Evolutionary conservation across 37 sponge, comb jelly and placozoan genomes (phyloP).

Genomic region (Petrosia ficiformis): DNA sequence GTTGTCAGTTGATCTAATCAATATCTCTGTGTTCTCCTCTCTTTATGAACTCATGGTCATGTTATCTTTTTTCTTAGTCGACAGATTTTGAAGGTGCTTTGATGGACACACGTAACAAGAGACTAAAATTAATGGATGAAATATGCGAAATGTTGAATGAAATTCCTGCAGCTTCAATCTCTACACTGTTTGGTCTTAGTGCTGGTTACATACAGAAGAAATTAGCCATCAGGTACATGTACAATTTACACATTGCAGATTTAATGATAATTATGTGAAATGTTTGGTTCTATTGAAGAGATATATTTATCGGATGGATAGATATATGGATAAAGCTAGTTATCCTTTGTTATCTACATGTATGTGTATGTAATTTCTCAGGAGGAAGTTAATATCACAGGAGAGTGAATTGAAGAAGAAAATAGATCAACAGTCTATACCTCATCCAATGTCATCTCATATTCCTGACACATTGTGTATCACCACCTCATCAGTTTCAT

Average conservation of each 20-base stretch:
- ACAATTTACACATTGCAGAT: background rate
- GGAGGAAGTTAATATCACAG: constrained; percentile 19
- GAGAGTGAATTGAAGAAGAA: constrained; percentile 22
- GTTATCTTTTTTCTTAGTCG: no score
- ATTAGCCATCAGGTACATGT: constrained; percentile 44
- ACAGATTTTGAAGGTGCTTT: background rate
- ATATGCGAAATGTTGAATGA: constrained; percentile 46
- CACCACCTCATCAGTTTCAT: no score
- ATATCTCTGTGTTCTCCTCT: no score
- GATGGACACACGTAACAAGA: constrained; percentile 7
- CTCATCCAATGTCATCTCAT: background rate
- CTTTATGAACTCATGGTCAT: no score
- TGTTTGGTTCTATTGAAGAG: no score
- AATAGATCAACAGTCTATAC: background rate
- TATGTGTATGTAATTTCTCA: background rate
- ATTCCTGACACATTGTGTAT: no score
- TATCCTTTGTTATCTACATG: no score
- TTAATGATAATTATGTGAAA: no score
- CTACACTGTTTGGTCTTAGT: constrained; percentile 14
- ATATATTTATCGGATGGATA: no score
- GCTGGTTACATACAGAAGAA: constrained; percentile 41
- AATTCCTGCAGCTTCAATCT: constrained; percentile 24
- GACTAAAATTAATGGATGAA: constrained; percentile 52
- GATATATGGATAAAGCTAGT: no score
- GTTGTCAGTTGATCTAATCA: no score